Percentiles rank a stretch among this genome's conserved stretches.
These are phyloP conservation scores for Papilio machaon DNA, from an alignment of 1,140 invertebrate genomes.

Conservation along the genomic window DNA sequence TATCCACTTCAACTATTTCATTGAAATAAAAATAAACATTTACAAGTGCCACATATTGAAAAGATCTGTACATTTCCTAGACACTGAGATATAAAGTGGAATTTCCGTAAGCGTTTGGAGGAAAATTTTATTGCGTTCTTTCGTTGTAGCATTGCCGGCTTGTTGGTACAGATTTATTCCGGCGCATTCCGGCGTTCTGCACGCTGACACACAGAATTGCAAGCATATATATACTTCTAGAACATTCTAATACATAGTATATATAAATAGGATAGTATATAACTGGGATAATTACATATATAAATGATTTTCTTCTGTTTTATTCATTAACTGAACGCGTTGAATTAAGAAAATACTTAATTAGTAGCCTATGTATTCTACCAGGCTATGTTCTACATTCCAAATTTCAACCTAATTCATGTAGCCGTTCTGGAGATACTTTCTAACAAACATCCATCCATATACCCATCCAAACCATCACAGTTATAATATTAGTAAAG, in stretches of 20 bases:
- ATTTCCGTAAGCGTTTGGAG: constrained; percentile 5
- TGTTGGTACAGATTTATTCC: neutral
- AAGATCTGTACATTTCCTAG: neutral
- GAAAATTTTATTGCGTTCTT: constrained; percentile 15
- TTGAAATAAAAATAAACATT: neutral
- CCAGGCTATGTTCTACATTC: no score
- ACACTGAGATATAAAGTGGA: neutral
- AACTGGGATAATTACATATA: neutral
- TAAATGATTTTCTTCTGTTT: neutral
- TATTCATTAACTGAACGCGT: no score
- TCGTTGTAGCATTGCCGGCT: neutral
- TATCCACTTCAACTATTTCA: no score
- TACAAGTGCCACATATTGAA: neutral
- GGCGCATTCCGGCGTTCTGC: neutral
- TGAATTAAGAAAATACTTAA: no score
- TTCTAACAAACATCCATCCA: no score
- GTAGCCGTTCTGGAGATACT: no score
- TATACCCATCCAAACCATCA: no score
- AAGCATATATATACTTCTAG: neutral
- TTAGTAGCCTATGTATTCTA: no score
- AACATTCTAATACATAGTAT: neutral
- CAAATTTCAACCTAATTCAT: no score
- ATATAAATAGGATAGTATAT: neutral
- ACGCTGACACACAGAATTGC: neutral
- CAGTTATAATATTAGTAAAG: no score